Conservation (phyloP, 2,113 vertebrate genomes). For the Gallinago undulata region DNA sequence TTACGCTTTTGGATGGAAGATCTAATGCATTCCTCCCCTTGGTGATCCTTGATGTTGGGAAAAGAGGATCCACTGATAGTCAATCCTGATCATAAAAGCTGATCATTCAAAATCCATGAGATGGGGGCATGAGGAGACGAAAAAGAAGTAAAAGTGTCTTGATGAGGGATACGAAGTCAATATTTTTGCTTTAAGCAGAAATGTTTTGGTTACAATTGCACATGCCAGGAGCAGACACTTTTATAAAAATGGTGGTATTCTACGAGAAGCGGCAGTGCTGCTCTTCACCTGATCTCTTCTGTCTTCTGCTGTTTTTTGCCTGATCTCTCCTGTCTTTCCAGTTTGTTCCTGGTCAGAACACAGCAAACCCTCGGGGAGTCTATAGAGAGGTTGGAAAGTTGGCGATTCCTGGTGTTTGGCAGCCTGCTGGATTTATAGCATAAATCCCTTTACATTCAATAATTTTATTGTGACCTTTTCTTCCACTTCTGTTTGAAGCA, state of each 20-base stretch:
- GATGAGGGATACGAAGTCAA: neutral
- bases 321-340: neutral
- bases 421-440: neutral
- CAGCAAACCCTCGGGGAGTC: neutral
- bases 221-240: neutral
- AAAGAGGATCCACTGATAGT: neutral
- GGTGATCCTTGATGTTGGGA: neutral
- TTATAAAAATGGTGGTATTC: neutral
- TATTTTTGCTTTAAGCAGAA: neutral
- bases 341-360: neutral
- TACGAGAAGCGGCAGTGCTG: fast-evolving
- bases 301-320: too few species aligned
- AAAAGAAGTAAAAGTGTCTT: neutral
- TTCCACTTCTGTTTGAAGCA: neutral
- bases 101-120: neutral
- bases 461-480: neutral
- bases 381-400: neutral
- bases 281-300: neutral
- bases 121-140: neutral
- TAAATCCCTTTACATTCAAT: neutral
- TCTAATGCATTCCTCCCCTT: neutral
- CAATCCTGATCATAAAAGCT: neutral
- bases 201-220: neutral
- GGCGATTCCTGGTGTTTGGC: neutral
- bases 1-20: neutral